Evolutionary conservation across 1,140 invertebrate genomes (phyloP).

Genomic region (Dryas iulia): DNA sequence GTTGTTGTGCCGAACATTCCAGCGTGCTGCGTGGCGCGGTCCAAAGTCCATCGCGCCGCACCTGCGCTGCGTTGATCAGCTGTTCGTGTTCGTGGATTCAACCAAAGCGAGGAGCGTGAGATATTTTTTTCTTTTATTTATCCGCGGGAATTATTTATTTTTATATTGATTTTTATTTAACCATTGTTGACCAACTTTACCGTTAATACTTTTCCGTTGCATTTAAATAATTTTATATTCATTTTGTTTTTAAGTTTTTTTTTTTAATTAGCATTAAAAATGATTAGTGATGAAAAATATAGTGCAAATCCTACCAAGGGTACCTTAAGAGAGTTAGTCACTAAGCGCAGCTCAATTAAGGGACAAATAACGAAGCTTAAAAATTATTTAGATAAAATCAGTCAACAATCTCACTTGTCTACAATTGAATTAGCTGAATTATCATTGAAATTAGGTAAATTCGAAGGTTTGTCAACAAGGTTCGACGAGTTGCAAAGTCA

Average conservation of each 20-base stretch:
- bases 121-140: constrained; percentile 6
- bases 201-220: constrained; percentile 13
- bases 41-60: constrained; percentile 9
- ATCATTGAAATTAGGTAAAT: constrained; percentile 7
- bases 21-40: no score
- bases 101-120: constrained; percentile 12
- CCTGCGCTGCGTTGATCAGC: constrained; percentile 9
- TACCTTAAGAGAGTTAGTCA: not conserved
- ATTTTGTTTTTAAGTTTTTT: not conserved
- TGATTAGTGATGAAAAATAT: not conserved
- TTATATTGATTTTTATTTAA: constrained; percentile 17
- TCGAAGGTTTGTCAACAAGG: not conserved
- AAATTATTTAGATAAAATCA: constrained; percentile 8
- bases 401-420: not conserved
- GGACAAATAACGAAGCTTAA: constrained; percentile 6
- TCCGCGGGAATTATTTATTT: constrained; percentile 13
- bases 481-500: not conserved
- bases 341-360: constrained; percentile 5
- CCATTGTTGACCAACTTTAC: constrained; percentile 16
- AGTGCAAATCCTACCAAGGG: not conserved
- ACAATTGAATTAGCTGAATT: constrained; percentile 1
- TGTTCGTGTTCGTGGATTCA: constrained; percentile 19
- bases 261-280: constrained; percentile 7
- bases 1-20: not conserved
- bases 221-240: constrained; percentile 1